These are phyloP conservation scores for Cynaeus angustus DNA, from an alignment of 2,888 invertebrate genomes.

Conservation along the genomic window DNA sequence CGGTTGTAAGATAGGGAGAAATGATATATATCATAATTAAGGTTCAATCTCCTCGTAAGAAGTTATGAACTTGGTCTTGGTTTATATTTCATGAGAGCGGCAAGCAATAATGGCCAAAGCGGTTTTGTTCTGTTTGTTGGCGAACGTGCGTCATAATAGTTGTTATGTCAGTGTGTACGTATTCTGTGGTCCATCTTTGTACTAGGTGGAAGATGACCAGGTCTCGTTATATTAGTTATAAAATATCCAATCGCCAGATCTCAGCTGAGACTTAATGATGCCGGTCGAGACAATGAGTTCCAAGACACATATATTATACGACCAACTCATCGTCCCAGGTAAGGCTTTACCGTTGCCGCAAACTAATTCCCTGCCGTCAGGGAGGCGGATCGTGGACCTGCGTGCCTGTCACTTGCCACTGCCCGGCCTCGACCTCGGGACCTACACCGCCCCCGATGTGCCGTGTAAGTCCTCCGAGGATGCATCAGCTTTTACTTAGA, in stretches of 20 bases:
- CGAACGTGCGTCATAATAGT: conserved; percentile 48
- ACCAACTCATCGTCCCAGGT: conserved; percentile 63
- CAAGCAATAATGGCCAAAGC: conserved; percentile 49
- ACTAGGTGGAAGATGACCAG: conserved; percentile 49
- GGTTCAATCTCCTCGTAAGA: conserved; percentile 53
- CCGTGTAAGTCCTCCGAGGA: conserved; percentile 64
- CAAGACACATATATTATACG: conserved; percentile 63
- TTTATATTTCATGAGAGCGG: conserved; percentile 53
- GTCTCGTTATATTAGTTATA: conserved; percentile 65
- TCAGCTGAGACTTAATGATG: conserved; percentile 63
- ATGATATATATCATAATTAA: conserved; percentile 52
- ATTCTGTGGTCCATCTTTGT: conserved; percentile 26
- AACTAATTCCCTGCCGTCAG: conserved; percentile 69
- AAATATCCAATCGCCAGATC: conserved; percentile 63
- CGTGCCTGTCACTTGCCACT: conserved; percentile 72
- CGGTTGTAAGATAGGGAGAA: conserved; percentile 50
- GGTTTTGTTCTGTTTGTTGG: conserved; percentile 49
- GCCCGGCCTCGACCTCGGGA: conserved; percentile 70
- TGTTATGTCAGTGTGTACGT: conserved; percentile 48
- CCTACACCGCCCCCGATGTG: conserved; percentile 68
- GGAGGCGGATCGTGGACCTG: conserved; percentile 70
- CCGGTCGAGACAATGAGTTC: conserved; percentile 64
- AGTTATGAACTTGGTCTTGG: conserved; percentile 52
- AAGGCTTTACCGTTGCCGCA: conserved; percentile 66
- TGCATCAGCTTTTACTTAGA: conserved; percentile 70